Evolutionary conservation across 2,888 invertebrate genomes (phyloP), one percentile per base, ranked within the genome.

Genomic region (Hirtodrosophila alboralis): DNA sequence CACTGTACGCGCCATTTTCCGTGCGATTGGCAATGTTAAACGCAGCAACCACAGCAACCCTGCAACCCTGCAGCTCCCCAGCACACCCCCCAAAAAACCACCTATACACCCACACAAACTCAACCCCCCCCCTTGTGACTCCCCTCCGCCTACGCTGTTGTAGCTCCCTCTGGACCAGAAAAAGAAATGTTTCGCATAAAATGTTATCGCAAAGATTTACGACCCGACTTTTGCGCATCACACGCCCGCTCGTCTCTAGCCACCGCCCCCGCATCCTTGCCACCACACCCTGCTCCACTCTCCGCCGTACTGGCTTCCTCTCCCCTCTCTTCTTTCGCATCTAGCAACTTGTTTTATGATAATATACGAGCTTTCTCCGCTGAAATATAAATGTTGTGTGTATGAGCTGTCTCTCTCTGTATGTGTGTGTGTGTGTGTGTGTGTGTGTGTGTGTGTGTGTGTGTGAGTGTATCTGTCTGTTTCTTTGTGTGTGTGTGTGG

Each of bases 131-230:
- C 78, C 84, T 83, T 83, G 83, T n/a, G n/a, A n/a, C n/a, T n/a
- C n/a, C n/a, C 65, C 65, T 47, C 3, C 71, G 41, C n/a, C n/a
- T n/a, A n/a, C n/a, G 68, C 41, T 52, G 59, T 62, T 73, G 67
- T 65, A 59, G 72, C 78, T 81, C 78, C 77, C 78, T 75, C 74
- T 71, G 81, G 79, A 77, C 75, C 83, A 86, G 86, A 81, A 86
- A 88, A 88, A 89, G 90, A 89, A 89, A 89, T 90, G 90, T 90
- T 90, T 91, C 90, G 90, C 90, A 91, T 91, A 90, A 90, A 90
- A 90, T 90, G 90, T 90, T 90, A 90, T 90, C 91, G 89, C 75
- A 79, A 90, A 90, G 91, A 90, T 90, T 90, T 91, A 90, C 90
- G 90, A 90, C 89, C 89, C 89, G 90, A 91, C 91, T 90, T 81